Base-by-base conservation (phyloP, 2,888 invertebrate genomes). In the Entomobrya proxima region DNA sequence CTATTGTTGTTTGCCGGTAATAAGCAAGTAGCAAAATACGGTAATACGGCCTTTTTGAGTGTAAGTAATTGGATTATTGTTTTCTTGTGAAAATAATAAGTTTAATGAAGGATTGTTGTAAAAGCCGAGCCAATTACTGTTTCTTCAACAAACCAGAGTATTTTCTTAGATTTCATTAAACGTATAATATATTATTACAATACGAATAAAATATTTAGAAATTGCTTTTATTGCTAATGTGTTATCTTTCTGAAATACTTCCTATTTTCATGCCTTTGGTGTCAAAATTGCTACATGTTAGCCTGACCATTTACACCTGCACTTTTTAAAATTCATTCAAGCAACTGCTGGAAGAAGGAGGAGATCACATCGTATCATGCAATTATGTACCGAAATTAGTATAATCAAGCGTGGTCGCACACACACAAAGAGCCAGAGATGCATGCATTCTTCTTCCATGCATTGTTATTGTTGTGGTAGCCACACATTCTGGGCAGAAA, bases 321-420 rank as follows among this genome's bases (percentile, higher is more conserved):
- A n/a, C 13, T 44, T n/a, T 15, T 44, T 44, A 13, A 4, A 11
- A 44, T 44, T 44, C 44, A 44, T 44, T 7, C 6, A 44, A n/a
- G 11, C 4, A 44, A 44, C 44, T 44, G 2, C 44, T 55, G 18
- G 67, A 67, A 40, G 18, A 67, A 67, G 67, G 67, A 67, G 67
- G 40, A 67, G 67, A 37, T 67, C 37, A 37, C 40, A 40, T 40
- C 21, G n/a, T 37, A 18, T 37, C 55, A 55, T 37, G 35, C 55
- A 58, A 74, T 81, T 30, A 72, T 81, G 72, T 35, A 69, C 52
- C 55, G 50, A 81, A 81, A 72, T 72, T 72, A 74, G 80, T 81
- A 69, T 81, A 72, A 81, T 72, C 72, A 72, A 52, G 47, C 13
- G 58, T 30, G 32, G 30, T 58, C 58, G n/a, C n/a, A n/a, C n/a